phyloP scores from a whole-genome alignment of 2,113 vertebrate genomes.

The Ginglymostoma cirratum region DNA sequence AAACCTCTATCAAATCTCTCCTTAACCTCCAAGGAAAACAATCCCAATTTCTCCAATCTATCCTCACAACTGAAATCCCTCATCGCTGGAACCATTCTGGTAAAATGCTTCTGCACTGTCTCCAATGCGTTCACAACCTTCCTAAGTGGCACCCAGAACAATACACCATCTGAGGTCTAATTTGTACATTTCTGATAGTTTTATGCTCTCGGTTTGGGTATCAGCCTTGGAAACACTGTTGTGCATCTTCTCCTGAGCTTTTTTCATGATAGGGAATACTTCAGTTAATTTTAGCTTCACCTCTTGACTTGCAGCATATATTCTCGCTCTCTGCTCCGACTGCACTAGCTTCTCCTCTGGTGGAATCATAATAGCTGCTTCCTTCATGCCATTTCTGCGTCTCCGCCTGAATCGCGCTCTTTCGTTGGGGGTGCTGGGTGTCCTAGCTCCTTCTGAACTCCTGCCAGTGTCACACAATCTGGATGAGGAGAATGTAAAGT shows the following conservation, averaged over 20 bases:
- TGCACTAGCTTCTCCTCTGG: conserved; percentile 50
- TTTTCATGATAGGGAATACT: not conserved
- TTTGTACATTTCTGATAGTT: not conserved
- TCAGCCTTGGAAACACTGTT: not conserved
- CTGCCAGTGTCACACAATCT: not conserved
- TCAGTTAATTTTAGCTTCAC: conserved; percentile 38
- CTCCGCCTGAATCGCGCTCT: not conserved
- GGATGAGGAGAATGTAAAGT: not conserved
- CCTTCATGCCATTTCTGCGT: not conserved
- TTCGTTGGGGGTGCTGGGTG: not conserved
- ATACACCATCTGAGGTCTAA: too few relatives aligned
- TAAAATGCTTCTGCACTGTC: too few relatives aligned
- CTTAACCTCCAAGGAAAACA: too few relatives aligned
- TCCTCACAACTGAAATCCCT: too few relatives aligned
- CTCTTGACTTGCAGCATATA: conserved; percentile 45
- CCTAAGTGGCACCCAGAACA: too few relatives aligned
- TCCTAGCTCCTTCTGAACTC: not conserved
- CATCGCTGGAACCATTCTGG: too few relatives aligned
- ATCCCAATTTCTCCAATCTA: too few relatives aligned
- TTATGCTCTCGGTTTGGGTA: not conserved
- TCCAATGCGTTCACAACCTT: too few relatives aligned
- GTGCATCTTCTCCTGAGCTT: not conserved
- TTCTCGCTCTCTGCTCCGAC: conserved; percentile 44
- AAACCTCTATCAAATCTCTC: too few relatives aligned
- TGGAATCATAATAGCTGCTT: conserved; percentile 42